Base-by-base conservation (phyloP, 92 coral and sea anemone genomes). In the Parazoanthus swiftii region DNA sequence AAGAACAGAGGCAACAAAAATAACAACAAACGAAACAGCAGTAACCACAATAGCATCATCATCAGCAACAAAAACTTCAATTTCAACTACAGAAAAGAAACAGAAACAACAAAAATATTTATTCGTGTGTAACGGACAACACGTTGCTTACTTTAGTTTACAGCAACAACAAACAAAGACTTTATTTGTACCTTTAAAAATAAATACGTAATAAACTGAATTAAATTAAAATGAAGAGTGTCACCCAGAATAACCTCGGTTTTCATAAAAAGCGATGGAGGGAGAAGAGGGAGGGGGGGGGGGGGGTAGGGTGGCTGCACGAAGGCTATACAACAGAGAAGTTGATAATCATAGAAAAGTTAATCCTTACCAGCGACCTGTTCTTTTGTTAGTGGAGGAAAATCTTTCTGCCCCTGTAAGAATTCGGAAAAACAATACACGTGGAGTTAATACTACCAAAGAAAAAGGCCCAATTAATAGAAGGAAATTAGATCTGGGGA, bases 371-470 rank as follows among this genome's bases (percentile, higher is more conserved):
- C 86, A n/a, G 86, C 86, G 18, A 82, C 33, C 65, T 82, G 86
- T 26, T 82, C 86, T 71, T 82, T 82, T 23, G 77, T 66, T 50
- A 82, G 65, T 5, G 77, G 77, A 33, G 86, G 86, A 2, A 82
- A 36, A 66, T 82, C 86, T 82, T 82, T 82, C 25, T 70, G 77
- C 51, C n/a, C 86, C 86, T 82, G 86, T 29, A 79, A 71, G 14
- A 33, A 23, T 63, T 48, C 51, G 51, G 8, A 48, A 48, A 48
- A 8, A 63, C 43, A 38, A 37, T n/a, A 13, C 18, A 29, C 0
- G 51, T 48, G 0, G 11, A 48, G 13, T 3, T 46, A 58, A 18
- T 14, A 18, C 18, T 58, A 14, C 66, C 70, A 20, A 63, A 63
- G 3, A 63, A 63, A 16, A 20, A 18, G 16, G 4, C 74, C 20